A percentile compares a stretch with the other conserved stretches of the same genome.
These are phyloP conservation scores for Bugula neritina DNA, from an alignment of 2,888 invertebrate species.

Conservation along the genomic window DNA sequence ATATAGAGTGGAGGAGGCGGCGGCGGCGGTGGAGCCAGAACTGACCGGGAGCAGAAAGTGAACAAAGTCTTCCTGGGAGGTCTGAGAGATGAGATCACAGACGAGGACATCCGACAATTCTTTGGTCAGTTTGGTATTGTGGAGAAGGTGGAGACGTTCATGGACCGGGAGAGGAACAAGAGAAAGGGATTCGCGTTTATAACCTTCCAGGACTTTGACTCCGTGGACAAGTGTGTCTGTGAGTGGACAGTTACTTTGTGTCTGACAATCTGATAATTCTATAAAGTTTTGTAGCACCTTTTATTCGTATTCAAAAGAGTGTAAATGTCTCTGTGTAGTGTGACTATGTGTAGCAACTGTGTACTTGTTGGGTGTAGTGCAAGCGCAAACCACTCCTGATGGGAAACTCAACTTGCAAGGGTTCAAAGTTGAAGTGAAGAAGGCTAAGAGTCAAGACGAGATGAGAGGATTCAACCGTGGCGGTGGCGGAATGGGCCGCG, in stretches of 20 bases:
- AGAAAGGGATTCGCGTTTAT: constrained; percentile 93
- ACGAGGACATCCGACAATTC: constrained; percentile 66
- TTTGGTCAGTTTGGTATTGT: constrained; percentile 70
- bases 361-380: constrained; percentile 14
- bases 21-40: neutral
- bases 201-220: constrained; percentile 93
- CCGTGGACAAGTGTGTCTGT: constrained; percentile 92
- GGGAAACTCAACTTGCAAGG: constrained; percentile 65
- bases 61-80: constrained; percentile 93
- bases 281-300: too few species aligned
- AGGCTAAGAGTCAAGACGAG: constrained; percentile 58
- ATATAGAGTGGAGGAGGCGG: neutral
- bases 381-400: constrained; percentile 12
- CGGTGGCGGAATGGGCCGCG: neutral
- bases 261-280: too few species aligned
- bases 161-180: constrained; percentile 86
- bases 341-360: too few species aligned
- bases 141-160: constrained; percentile 75
- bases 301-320: too few species aligned
- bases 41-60: constrained; percentile 60
- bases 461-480: neutral
- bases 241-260: constrained; percentile 56
- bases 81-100: constrained; percentile 83
- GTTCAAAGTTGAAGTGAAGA: constrained; percentile 81
- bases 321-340: too few species aligned